Conservation (phyloP, 92 coral and sea anemone species). For the Phenganax marumi region DNA sequence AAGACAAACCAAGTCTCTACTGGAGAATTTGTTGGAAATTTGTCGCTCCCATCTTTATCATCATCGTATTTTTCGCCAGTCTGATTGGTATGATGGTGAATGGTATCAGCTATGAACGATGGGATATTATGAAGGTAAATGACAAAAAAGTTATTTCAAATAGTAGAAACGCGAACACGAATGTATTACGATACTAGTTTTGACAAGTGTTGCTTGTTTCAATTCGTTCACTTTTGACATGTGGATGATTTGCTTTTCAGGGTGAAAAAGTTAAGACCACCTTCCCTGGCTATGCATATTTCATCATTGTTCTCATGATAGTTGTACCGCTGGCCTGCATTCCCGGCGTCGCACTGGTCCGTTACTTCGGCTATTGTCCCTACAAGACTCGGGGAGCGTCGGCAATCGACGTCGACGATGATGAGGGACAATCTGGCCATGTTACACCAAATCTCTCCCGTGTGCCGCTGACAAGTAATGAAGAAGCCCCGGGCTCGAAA, state of each 20-base stretch:
- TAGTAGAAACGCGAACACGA: no score
- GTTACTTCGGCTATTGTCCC: conserved; percentile 13
- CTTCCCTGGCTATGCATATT: conserved; percentile 18
- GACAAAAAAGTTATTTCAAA: background rate
- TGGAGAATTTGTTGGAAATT: conserved; percentile 88
- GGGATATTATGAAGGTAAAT: conserved; percentile 55
- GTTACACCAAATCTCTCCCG: conserved; percentile 38
- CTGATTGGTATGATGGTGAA: conserved; percentile 68
- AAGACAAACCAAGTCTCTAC: conserved; percentile 70
- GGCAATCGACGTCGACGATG: conserved; percentile 14
- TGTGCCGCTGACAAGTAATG: conserved; percentile 36
- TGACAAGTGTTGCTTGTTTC: no score
- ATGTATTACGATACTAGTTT: no score
- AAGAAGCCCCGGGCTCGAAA: conserved; percentile 25
- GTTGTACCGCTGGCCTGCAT: conserved; percentile 11
- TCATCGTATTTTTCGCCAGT: conserved; percentile 67
- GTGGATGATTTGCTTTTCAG: background rate
- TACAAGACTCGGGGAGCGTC: conserved; percentile 25
- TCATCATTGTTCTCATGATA: conserved; percentile 17
- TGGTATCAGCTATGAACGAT: conserved; percentile 58
- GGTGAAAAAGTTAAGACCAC: background rate
- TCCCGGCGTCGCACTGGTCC: conserved; percentile 23
- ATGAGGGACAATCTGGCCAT: background rate
- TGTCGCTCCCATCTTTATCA: conserved; percentile 74
- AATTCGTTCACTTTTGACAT: background rate